A percentile compares a stretch with the other conserved stretches of the same genome.
Conservation (phyloP, 2,888 invertebrate genomes). For the Lithosia quadra region DNA sequence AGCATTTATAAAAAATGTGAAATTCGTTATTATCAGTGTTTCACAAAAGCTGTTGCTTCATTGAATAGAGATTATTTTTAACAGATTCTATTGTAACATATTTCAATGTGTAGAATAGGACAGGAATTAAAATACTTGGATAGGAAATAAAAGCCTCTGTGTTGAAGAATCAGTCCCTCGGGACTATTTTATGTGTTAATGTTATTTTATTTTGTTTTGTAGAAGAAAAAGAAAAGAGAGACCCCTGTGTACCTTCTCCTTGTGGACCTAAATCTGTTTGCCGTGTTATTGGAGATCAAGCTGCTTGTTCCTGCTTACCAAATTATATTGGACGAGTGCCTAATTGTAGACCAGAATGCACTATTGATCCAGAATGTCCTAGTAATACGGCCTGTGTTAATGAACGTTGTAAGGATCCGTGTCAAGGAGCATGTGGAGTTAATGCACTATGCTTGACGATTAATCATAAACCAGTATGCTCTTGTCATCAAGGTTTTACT, state of each 20-base stretch:
- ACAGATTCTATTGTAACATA: too few species aligned
- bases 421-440: slow-evolving; percentile 91
- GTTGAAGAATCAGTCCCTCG: too few species aligned
- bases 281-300: slow-evolving; percentile 92
- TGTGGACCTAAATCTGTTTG: slow-evolving; percentile 95
- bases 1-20: too few species aligned
- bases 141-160: too few species aligned
- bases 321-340: slow-evolving; percentile 95
- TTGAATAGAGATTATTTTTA: too few species aligned
- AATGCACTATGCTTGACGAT: slow-evolving; percentile 94
- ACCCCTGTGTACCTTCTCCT: slow-evolving; percentile 93
- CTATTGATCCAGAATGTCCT: slow-evolving; percentile 93
- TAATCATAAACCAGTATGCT: slow-evolving; percentile 93
- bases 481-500: slow-evolving; percentile 93
- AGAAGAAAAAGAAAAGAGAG: slow-evolving; percentile 67
- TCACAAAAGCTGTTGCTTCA: too few species aligned
- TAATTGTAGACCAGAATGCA: slow-evolving; percentile 94
- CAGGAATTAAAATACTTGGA: too few species aligned
- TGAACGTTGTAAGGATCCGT: slow-evolving; percentile 94
- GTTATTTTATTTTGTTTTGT: slow-evolving; percentile 16
- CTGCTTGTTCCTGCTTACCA: slow-evolving; percentile 94
- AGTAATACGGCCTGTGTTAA: slow-evolving; percentile 93
- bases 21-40: too few species aligned
- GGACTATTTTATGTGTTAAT: background rate
- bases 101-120: too few species aligned